These are phyloP conservation scores for Reticulitermes speratus DNA, from an alignment of 1,140 invertebrate species.

Conservation along the genomic window DNA sequence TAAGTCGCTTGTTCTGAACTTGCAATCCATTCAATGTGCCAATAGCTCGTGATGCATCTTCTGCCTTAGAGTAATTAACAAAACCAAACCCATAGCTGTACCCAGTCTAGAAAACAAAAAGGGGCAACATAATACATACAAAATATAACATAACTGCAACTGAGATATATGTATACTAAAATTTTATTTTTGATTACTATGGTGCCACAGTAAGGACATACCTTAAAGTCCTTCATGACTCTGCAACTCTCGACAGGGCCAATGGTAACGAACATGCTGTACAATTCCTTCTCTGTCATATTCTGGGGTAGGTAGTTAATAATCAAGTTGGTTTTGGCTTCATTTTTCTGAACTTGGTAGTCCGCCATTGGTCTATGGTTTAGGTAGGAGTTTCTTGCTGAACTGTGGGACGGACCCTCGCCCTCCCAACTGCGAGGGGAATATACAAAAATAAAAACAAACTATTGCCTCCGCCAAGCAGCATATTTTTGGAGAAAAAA, in stretches of 20 bases:
- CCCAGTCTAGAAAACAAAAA: slow-evolving; percentile 63
- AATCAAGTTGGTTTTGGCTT: slow-evolving; percentile 76
- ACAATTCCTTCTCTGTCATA: slow-evolving; percentile 87
- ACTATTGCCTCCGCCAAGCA: slow-evolving; percentile 21
- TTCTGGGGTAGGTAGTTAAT: slow-evolving; percentile 95
- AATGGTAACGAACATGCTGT: slow-evolving; percentile 82
- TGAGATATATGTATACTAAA: slow-evolving; percentile 34
- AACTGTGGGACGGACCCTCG: slow-evolving; percentile 25
- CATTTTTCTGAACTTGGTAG: slow-evolving; percentile 25
- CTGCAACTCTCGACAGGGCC: slow-evolving; percentile 85
- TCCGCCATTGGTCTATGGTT: slow-evolving; percentile 22
- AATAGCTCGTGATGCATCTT: slow-evolving; percentile 85
- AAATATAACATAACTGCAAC: background rate
- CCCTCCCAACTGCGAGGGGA: slow-evolving; percentile 29
- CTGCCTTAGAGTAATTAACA: slow-evolving; percentile 83
- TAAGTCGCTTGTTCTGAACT: slow-evolving; percentile 81
- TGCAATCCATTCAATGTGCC: slow-evolving; percentile 83
- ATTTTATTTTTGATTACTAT: background rate
- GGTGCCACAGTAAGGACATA: slow-evolving; percentile 43
- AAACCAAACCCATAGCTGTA: slow-evolving; percentile 97
- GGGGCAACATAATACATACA: background rate
- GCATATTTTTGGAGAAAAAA: slow-evolving; percentile 27
- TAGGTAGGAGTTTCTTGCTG: background rate
- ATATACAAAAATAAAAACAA: slow-evolving; percentile 31
- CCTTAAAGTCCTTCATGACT: slow-evolving; percentile 89